Evolutionary conservation across 2,113 vertebrate genomes (phyloP).

Genomic region (Gymnobelideus leadbeateri): DNA sequence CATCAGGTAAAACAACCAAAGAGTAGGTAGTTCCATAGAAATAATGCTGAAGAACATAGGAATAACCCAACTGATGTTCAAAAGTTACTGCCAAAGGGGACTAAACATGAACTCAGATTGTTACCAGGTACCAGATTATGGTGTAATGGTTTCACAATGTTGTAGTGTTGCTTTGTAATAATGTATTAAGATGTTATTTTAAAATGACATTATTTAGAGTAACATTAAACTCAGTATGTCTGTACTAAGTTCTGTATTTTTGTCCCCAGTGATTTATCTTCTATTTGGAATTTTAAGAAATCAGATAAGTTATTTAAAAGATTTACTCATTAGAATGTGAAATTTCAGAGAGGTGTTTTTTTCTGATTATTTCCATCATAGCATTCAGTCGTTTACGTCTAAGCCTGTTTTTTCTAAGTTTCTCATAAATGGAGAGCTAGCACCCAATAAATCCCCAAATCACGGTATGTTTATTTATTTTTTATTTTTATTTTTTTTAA

Average conservation of each 20-base stretch:
- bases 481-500: too few species aligned
- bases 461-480: conserved; percentile 33
- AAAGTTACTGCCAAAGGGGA: background rate
- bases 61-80: background rate
- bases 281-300: conserved; percentile 38
- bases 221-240: conserved; percentile 45
- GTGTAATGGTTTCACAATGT: background rate
- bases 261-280: conserved; percentile 17
- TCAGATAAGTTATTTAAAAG: background rate
- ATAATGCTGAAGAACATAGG: background rate
- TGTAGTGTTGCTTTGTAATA: background rate
- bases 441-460: conserved; percentile 38
- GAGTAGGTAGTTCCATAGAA: background rate
- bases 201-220: conserved; percentile 21
- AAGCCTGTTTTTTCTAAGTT: conserved; percentile 24
- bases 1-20: background rate
- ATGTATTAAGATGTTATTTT: background rate
- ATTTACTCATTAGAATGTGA: conserved; percentile 43
- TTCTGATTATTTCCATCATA: conserved; percentile 27
- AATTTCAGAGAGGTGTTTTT: conserved; percentile 38
- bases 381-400: conserved; percentile 23
- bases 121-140: background rate
- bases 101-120: background rate
- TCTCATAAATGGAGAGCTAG: conserved; percentile 24
- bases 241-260: conserved; percentile 32